phyloP scores from a whole-genome alignment of 2,113 vertebrate genomes.

The Python bivittatus region DNA sequence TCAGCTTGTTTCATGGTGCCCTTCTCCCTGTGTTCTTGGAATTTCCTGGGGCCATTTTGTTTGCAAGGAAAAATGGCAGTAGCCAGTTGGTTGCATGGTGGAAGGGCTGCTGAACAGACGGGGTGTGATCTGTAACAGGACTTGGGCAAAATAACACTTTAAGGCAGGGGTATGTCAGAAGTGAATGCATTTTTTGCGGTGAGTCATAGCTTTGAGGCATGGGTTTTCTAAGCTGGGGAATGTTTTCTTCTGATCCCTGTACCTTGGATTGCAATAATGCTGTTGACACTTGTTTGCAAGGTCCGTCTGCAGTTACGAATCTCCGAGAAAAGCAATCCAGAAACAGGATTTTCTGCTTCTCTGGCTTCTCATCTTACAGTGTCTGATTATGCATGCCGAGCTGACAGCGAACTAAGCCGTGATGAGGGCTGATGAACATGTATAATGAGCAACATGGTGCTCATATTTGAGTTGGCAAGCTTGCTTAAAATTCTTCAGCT shows the following conservation, averaged over 20 bases:
- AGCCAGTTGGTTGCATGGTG: neutral
- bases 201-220: slow-evolving; percentile 37
- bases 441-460: neutral
- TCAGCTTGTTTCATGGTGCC: no score
- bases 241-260: neutral
- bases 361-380: neutral
- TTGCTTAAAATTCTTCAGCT: neutral
- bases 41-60: neutral
- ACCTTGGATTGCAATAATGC: neutral
- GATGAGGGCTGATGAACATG: neutral
- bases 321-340: neutral
- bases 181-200: slow-evolving; percentile 28
- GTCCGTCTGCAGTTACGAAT: neutral
- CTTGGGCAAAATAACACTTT: neutral
- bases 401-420: neutral
- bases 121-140: slow-evolving; percentile 14
- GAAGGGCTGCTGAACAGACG: neutral
- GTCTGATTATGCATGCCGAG: neutral
- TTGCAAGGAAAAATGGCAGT: neutral
- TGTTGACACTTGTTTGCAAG: neutral
- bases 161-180: slow-evolving; percentile 36
- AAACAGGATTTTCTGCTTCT: neutral
- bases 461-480: neutral
- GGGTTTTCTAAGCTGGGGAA: neutral
- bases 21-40: neutral